Percentiles rank a stretch among this genome's conserved stretches.
These are phyloP conservation scores for Enteromius argenteus DNA, from an alignment of 2,797 vertebrate species.

Conservation along the genomic window DNA sequence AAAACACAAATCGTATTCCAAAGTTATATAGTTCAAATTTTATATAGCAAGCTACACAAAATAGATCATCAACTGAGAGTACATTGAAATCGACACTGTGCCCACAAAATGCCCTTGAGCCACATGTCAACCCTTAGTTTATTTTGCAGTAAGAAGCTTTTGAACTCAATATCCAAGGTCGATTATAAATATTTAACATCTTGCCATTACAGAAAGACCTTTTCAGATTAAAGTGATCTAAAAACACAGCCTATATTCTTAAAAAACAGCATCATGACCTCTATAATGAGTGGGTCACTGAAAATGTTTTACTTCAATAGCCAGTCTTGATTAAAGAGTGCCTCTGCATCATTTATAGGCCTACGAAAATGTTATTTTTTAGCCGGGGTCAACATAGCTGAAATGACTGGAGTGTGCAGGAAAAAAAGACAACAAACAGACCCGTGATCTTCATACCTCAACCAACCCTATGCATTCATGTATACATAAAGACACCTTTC, in stretches of 20 bases:
- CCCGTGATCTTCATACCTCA: slow-evolving; percentile 14
- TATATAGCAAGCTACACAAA: not conserved
- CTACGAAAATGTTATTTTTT: slow-evolving; percentile 37
- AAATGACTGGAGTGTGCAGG: slow-evolving; percentile 27
- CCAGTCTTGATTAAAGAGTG: slow-evolving; percentile 18
- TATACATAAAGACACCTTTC: slow-evolving; percentile 55
- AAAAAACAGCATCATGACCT: slow-evolving; percentile 39
- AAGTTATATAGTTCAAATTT: not conserved
- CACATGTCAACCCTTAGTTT: not conserved
- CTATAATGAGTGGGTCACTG: slow-evolving; percentile 38
- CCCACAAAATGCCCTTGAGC: not conserved
- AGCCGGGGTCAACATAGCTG: slow-evolving; percentile 30
- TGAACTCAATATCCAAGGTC: slow-evolving; percentile 3
- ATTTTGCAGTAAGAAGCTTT: slow-evolving; percentile 12
- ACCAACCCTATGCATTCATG: slow-evolving; percentile 39
- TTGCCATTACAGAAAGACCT: slow-evolving; percentile 33
- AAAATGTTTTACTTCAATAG: slow-evolving; percentile 23
- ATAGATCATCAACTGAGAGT: slow-evolving; percentile 10
- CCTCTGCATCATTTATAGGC: slow-evolving; percentile 6
- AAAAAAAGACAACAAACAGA: slow-evolving; percentile 32
- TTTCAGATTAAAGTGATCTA: slow-evolving; percentile 44
- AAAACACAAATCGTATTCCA: slow-evolving; percentile 12
- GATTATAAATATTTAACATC: slow-evolving; percentile 47
- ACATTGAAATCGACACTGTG: not conserved
- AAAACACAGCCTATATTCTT: slow-evolving; percentile 23